phyloP scores from a whole-genome alignment of 2,888 invertebrate genomes.

The Eupithecia vulgata region DNA sequence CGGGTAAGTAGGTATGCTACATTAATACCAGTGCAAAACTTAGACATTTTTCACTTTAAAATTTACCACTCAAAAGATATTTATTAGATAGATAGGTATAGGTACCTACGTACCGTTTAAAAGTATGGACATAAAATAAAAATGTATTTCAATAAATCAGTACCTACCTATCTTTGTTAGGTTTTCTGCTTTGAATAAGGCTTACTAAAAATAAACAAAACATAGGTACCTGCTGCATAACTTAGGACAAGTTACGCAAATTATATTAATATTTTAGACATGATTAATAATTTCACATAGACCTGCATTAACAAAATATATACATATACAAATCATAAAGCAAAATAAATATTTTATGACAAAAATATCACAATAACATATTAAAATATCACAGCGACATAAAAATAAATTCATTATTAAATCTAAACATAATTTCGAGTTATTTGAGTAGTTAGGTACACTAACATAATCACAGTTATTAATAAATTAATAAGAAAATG shows the following conservation, averaged over 20 bases:
- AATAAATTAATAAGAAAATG: background rate
- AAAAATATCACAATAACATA: constrained; percentile 30
- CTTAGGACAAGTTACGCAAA: background rate
- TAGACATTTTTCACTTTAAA: background rate
- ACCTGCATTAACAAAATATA: background rate
- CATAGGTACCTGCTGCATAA: background rate
- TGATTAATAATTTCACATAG: background rate
- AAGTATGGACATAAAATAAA: background rate
- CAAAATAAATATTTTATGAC: background rate
- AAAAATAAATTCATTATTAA: constrained; percentile 32
- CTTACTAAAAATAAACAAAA: background rate
- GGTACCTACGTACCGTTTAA: background rate
- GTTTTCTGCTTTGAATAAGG: background rate
- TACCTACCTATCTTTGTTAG: background rate
- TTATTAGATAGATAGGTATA: background rate
- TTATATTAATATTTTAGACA: background rate
- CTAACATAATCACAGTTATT: background rate
- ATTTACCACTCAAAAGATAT: background rate
- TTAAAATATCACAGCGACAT: constrained; percentile 48
- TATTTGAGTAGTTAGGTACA: constrained; percentile 6
- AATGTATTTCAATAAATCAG: background rate
- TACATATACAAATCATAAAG: background rate
- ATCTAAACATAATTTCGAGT: constrained; percentile 13
- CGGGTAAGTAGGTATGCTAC: background rate
- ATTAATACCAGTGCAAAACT: background rate